phyloP scores from a whole-genome alignment of 1,140 invertebrate genomes.

The Apis florea region DNA sequence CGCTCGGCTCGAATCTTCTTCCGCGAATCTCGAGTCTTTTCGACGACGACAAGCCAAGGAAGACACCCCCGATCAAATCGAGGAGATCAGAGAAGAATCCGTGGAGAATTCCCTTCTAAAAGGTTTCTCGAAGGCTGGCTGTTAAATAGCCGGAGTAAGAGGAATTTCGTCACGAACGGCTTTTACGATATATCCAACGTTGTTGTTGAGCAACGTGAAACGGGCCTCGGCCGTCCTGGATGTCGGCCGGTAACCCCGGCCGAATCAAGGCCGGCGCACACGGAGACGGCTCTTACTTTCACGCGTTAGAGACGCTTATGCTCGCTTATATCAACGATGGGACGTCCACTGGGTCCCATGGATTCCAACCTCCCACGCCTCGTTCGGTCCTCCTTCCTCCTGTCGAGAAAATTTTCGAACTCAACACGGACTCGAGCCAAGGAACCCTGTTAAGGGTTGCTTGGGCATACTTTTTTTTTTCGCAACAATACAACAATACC shows the following conservation, averaged over 20 bases:
- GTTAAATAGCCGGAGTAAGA: slow-evolving; percentile 34
- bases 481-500: too few relatives aligned
- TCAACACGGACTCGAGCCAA: too few relatives aligned
- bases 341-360: slow-evolving; percentile 15
- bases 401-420: too few relatives aligned
- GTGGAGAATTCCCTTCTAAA: slow-evolving; percentile 25
- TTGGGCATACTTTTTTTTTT: too few relatives aligned
- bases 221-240: slow-evolving; percentile 70
- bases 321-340: slow-evolving; percentile 21
- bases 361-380: background rate
- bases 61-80: too few relatives aligned
- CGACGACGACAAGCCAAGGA: too few relatives aligned
- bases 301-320: slow-evolving; percentile 60
- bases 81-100: too few relatives aligned
- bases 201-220: slow-evolving; percentile 68
- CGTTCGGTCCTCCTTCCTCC: background rate
- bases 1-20: too few relatives aligned
- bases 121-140: slow-evolving; percentile 33
- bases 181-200: slow-evolving; percentile 63
- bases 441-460: too few relatives aligned
- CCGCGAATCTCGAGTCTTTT: too few relatives aligned
- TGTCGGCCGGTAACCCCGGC: slow-evolving; percentile 75
- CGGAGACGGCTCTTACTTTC: slow-evolving; percentile 72
- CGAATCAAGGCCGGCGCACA: slow-evolving; percentile 73
- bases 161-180: slow-evolving; percentile 60